Evolutionary conservation across 2,888 invertebrate species (phyloP).

Genomic region (Tigriopus californicus): DNA sequence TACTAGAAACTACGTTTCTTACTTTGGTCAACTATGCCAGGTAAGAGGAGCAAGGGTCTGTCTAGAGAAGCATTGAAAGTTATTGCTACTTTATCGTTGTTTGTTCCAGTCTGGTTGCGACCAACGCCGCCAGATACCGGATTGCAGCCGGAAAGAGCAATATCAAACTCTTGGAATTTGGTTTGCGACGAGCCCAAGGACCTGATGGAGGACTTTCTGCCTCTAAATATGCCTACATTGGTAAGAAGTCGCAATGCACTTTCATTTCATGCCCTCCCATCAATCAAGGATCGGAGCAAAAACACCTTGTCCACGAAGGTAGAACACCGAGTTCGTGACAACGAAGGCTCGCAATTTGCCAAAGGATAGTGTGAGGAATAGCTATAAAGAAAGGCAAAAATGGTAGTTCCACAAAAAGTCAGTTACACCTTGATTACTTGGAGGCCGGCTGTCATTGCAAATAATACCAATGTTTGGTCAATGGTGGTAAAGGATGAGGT

Average conservation of each 20-base stretch:
- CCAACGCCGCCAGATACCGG: slow-evolving; percentile 90
- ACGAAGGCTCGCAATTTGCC: too few relatives aligned
- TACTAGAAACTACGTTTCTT: slow-evolving; percentile 86
- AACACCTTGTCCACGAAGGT: too few relatives aligned
- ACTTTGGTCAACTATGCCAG: slow-evolving; percentile 58
- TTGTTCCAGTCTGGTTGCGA: slow-evolving; percentile 67
- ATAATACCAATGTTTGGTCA: too few relatives aligned
- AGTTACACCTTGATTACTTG: too few relatives aligned
- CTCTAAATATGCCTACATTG: slow-evolving; percentile 90
- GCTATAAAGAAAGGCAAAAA: too few relatives aligned
- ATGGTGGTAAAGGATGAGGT: too few relatives aligned
- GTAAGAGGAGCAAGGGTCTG: background rate
- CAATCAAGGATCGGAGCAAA: too few relatives aligned
- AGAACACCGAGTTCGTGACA: too few relatives aligned
- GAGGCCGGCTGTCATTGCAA: too few relatives aligned
- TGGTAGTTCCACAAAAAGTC: too few relatives aligned
- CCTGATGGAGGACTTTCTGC: slow-evolving; percentile 95
- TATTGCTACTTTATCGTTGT: slow-evolving; percentile 5
- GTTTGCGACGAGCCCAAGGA: slow-evolving; percentile 87
- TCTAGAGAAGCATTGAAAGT: background rate
- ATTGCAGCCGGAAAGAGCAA: slow-evolving; percentile 73
- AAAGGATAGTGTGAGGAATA: too few relatives aligned
- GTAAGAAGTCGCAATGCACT: slow-evolving; percentile 32
- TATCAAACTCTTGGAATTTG: slow-evolving; percentile 77
- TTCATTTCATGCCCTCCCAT: too few relatives aligned